A percentile compares a stretch with the other conserved stretches of the same genome.
phyloP scores from a whole-genome alignment of 1,140 invertebrate species.

The Saccostrea glomerata region DNA sequence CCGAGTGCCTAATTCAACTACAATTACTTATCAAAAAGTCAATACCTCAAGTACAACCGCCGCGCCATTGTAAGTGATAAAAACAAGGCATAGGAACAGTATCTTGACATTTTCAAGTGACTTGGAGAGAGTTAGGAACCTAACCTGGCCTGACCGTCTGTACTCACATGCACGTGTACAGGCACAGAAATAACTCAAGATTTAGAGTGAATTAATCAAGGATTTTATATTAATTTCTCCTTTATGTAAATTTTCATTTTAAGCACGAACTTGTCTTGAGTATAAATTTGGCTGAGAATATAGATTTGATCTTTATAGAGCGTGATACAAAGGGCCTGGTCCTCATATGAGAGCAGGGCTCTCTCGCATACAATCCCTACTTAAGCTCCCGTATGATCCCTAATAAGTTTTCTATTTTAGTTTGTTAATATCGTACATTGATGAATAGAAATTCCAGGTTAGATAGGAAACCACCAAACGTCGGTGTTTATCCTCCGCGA shows the following conservation, averaged over 20 bases:
- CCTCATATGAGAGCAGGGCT: background rate
- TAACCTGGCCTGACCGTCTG: background rate
- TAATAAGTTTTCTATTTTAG: slow-evolving; percentile 31
- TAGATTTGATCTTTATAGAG: slow-evolving; percentile 17
- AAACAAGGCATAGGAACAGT: background rate
- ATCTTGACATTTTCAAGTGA: slow-evolving; percentile 27
- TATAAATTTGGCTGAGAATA: background rate
- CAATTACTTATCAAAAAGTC: slow-evolving; percentile 33
- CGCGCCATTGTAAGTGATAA: background rate
- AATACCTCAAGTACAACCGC: background rate
- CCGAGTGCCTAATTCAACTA: slow-evolving; percentile 14
- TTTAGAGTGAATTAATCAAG: background rate
- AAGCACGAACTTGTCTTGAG: slow-evolving; percentile 14
- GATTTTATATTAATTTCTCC: slow-evolving; percentile 17
- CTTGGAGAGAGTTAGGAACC: background rate
- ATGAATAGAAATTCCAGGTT: slow-evolving; percentile 5
- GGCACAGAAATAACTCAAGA: background rate
- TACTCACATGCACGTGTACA: slow-evolving; percentile 9
- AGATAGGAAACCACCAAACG: slow-evolving; percentile 13
- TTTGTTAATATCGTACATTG: slow-evolving; percentile 25
- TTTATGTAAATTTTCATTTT: background rate
- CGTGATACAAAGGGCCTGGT: background rate
- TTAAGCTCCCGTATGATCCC: slow-evolving; percentile 8
- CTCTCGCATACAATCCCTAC: slow-evolving; percentile 20
- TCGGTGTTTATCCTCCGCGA: background rate